phyloP scores from a whole-genome alignment of 2,888 invertebrate species.

The Eurytoma adleriae region DNA sequence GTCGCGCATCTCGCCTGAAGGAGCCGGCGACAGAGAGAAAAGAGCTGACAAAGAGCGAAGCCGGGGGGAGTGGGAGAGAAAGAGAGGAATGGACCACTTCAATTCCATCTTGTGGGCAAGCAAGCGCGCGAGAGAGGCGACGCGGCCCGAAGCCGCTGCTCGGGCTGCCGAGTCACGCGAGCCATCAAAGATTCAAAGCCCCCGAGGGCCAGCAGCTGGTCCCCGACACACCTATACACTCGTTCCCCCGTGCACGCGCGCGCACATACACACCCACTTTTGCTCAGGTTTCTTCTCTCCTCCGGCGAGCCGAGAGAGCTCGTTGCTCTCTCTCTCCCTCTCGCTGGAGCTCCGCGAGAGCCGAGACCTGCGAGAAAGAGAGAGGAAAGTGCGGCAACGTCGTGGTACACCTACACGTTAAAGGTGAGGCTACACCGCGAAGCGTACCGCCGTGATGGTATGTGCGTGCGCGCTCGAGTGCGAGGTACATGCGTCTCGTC shows the following conservation, averaged over 20 bases:
- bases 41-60: conserved; percentile 28
- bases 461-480: conserved; percentile 23
- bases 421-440: not conserved
- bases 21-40: conserved; percentile 35
- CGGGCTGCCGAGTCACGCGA: conserved; percentile 74
- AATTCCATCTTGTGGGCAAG: conserved; percentile 63
- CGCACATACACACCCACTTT: not conserved
- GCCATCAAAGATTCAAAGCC: conserved; percentile 74
- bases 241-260: not conserved
- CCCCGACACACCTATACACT: conserved; percentile 60
- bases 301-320: not conserved
- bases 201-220: conserved; percentile 74
- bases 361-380: conserved; percentile 19
- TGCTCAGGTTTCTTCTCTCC: conserved; percentile 20
- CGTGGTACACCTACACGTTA: conserved; percentile 38
- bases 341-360: not conserved
- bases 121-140: conserved; percentile 38
- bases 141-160: conserved; percentile 54
- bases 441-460: not conserved
- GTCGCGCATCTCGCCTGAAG: conserved; percentile 1
- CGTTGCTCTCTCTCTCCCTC: not conserved
- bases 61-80: conserved; percentile 30
- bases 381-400: conserved; percentile 62
- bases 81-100: conserved; percentile 58
- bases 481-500: not conserved